Conservation (phyloP, 2,113 vertebrate genomes). For the Bos javanicus region DNA sequence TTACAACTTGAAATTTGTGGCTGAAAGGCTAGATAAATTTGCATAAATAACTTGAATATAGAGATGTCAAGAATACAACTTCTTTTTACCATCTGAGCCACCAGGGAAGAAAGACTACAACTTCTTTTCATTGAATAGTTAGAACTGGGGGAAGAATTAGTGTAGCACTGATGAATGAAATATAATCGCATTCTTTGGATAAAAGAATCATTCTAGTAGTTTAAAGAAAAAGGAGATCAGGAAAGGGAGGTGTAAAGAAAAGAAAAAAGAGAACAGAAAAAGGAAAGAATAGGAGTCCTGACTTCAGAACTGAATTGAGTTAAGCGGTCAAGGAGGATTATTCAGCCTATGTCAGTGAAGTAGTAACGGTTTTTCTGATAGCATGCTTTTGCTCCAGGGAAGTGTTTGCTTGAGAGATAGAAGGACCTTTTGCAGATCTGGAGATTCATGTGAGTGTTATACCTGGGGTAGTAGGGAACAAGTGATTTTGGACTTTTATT, state of each 20-base stretch:
- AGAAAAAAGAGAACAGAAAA: background rate
- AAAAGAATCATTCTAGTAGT: background rate
- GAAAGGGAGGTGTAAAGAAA: background rate
- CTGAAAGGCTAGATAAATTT: background rate
- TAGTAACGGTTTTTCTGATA: background rate
- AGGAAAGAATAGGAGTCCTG: background rate
- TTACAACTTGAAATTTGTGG: background rate
- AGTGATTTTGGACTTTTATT: background rate
- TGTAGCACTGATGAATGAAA: background rate
- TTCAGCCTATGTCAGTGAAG: background rate
- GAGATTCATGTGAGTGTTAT: rapidly evolving
- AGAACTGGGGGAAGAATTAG: background rate
- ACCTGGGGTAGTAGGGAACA: background rate
- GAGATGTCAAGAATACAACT: too few species aligned
- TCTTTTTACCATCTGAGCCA: background rate
- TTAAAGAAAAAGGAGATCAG: background rate
- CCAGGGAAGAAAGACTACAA: background rate
- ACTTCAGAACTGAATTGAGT: background rate
- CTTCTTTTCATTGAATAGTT: background rate
- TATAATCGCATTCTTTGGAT: background rate
- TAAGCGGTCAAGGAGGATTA: background rate
- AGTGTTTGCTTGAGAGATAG: background rate
- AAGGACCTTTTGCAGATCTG: background rate
- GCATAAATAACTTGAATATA: background rate
- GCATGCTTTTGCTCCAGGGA: background rate